phyloP scores from a whole-genome alignment of 2,797 vertebrate genomes.

The Onychomys torridus region DNA sequence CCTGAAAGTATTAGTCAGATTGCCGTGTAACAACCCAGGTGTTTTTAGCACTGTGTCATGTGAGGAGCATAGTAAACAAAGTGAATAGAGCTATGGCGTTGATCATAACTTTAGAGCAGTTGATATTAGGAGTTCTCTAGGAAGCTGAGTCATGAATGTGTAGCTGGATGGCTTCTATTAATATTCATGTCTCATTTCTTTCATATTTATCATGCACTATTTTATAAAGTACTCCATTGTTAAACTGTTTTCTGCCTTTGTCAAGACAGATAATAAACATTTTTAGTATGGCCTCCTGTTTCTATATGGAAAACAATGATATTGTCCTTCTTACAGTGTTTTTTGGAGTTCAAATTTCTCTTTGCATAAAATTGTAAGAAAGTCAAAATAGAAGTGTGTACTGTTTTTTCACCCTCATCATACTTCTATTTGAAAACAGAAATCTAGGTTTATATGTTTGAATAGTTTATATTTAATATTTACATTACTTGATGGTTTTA shows the following conservation, averaged over 20 bases:
- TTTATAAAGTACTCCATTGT: constrained; percentile 5
- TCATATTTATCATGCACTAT: not conserved
- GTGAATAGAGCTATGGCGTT: not conserved
- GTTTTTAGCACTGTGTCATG: not conserved
- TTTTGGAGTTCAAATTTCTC: not conserved
- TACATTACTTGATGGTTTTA: constrained; percentile 30
- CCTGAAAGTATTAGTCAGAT: constrained; percentile 21
- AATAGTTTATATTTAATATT: not conserved
- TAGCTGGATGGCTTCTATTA: constrained; percentile 15
- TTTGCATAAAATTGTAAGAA: constrained; percentile 1
- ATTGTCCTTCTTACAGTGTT: constrained; percentile 8
- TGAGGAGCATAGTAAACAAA: constrained; percentile 29
- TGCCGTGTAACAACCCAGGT: not conserved
- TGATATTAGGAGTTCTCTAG: not conserved
- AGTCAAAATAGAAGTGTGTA: constrained; percentile 5
- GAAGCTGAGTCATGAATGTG: not conserved
- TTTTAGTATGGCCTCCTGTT: constrained; percentile 11
- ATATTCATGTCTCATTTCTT: not conserved
- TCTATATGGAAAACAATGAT: constrained; percentile 18
- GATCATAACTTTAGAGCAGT: not conserved
- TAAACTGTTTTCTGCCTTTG: constrained; percentile 54
- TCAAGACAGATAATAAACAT: constrained; percentile 45
- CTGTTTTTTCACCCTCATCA: not conserved
- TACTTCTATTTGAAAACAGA: not conserved
- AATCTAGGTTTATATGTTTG: constrained; percentile 14